A percentile compares a stretch with the other conserved stretches of the same genome.
Evolutionary conservation across 2,113 vertebrate genomes (phyloP).

Genomic region (Uria aalge): DNA sequence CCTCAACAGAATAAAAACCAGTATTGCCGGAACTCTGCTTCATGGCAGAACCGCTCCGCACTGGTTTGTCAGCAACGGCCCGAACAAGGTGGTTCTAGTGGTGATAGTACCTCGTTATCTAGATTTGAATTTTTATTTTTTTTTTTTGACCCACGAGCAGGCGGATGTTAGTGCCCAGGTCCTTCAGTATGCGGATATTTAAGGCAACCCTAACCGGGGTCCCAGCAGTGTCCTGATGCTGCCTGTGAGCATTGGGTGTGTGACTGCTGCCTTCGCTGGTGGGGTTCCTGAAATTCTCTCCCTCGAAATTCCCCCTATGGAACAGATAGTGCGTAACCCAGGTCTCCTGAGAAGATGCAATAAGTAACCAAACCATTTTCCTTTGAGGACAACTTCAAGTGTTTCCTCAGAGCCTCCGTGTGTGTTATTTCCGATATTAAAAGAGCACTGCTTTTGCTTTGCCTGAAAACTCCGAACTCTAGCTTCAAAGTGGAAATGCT

Average conservation of each 20-base stretch:
- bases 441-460: background rate
- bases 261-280: background rate
- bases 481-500: background rate
- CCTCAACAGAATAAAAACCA: background rate
- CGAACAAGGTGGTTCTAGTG: background rate
- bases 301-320: background rate
- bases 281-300: slow-evolving; percentile 16
- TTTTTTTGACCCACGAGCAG: background rate
- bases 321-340: background rate
- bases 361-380: background rate
- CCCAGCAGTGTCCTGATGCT: background rate
- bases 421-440: background rate
- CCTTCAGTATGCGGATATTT: background rate
- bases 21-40: background rate
- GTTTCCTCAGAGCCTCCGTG: background rate
- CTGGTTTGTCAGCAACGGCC: background rate
- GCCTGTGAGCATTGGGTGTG: background rate
- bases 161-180: background rate
- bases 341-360: background rate
- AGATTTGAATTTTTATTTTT: background rate
- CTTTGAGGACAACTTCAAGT: background rate
- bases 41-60: background rate
- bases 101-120: background rate
- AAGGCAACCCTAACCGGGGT: background rate
- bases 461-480: background rate